phyloP scores from a whole-genome alignment of 2,797 vertebrate genomes.

The Petrocephalus schoutedeni region DNA sequence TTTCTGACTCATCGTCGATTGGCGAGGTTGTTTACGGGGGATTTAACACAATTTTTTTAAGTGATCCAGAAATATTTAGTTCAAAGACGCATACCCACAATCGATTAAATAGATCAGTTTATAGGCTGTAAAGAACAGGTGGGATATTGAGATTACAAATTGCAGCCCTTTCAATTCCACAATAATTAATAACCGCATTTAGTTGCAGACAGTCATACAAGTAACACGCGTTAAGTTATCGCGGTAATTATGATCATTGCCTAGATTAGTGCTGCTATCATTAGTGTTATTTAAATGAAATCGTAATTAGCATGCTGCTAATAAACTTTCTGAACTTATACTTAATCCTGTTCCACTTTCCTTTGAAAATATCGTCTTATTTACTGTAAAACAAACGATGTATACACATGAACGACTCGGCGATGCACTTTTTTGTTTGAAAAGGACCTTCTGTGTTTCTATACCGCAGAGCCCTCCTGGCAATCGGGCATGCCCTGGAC shows the following conservation, averaged over 20 bases:
- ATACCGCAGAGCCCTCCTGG: background rate
- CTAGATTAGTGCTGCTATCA: background rate
- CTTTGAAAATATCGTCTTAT: background rate
- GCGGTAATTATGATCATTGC: background rate
- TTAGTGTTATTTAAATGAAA: background rate
- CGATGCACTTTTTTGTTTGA: background rate
- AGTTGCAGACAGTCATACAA: background rate
- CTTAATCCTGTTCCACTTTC: background rate
- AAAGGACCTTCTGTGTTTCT: background rate
- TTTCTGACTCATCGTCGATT: background rate
- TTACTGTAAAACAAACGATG: background rate
- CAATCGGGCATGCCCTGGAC: background rate
- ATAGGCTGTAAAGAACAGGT: background rate
- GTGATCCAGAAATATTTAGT: background rate
- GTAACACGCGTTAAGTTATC: background rate
- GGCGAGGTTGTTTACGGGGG: background rate
- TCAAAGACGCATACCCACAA: background rate
- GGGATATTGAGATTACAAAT: background rate
- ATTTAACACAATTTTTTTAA: slow-evolving; percentile 1
- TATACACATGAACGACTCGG: background rate
- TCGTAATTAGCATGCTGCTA: background rate
- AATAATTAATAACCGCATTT: background rate
- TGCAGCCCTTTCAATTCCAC: background rate
- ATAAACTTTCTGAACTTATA: background rate
- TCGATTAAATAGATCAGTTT: background rate